Evolutionary conservation across 2,888 invertebrate species (phyloP).

Genomic region (Sicus ferrugineus): DNA sequence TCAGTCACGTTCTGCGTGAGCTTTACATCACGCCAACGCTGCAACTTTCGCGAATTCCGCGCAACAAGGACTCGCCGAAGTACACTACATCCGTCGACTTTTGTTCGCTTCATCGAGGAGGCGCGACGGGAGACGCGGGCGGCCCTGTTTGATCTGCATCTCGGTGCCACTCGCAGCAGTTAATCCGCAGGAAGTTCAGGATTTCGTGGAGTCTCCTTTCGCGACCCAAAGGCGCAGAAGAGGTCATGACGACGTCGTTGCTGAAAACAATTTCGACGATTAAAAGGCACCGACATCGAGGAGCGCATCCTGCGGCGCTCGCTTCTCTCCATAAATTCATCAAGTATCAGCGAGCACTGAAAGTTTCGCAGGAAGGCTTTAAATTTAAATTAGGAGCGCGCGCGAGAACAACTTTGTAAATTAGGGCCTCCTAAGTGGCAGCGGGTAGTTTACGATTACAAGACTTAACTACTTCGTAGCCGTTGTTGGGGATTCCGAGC

Average conservation of each 20-base stretch:
- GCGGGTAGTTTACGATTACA: no score
- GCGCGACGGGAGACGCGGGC: background rate
- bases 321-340: background rate
- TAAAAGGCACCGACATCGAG: conserved; percentile 2
- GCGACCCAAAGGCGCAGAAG: background rate
- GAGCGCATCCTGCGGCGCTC: background rate
- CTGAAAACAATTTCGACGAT: background rate
- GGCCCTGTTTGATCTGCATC: background rate
- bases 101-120: background rate
- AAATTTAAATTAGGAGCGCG: background rate
- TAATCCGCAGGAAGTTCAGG: background rate
- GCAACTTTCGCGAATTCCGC: background rate
- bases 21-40: conserved; percentile 15
- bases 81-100: background rate
- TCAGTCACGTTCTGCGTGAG: conserved; percentile 26
- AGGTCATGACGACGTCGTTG: background rate
- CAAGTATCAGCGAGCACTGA: conserved; percentile 1
- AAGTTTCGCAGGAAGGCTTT: background rate
- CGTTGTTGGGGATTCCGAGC: no score
- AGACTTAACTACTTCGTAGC: no score
- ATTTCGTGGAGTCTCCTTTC: background rate
- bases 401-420: background rate
- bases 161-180: background rate
- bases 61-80: background rate
- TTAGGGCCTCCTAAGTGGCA: background rate